phyloP scores from a whole-genome alignment of 2,888 invertebrate genomes.

The Carabus problematicus region DNA sequence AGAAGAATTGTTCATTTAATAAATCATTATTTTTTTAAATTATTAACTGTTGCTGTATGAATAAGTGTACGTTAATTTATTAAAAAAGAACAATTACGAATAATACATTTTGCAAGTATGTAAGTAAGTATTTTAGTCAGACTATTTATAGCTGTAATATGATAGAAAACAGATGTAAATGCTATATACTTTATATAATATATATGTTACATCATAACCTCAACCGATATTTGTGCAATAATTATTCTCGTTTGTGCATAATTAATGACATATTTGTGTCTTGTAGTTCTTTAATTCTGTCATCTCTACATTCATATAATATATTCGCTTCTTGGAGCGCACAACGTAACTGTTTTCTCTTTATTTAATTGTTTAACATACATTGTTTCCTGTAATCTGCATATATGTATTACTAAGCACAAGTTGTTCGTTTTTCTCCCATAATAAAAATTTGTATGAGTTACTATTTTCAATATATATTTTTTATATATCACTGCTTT shows the following conservation, averaged over 20 bases:
- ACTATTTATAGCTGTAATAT: conserved; percentile 13
- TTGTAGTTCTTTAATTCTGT: conserved; percentile 5
- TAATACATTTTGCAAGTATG: conserved; percentile 25
- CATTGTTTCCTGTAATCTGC: conserved; percentile 18
- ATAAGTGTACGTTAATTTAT: conserved; percentile 41
- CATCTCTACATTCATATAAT: conserved; percentile 13
- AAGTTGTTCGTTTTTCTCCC: conserved; percentile 31
- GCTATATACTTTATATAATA: conserved; percentile 34
- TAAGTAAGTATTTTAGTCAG: conserved; percentile 33
- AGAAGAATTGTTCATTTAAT: conserved; percentile 36
- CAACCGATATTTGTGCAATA: conserved; percentile 33
- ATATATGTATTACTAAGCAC: conserved; percentile 35
- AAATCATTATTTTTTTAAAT: conserved; percentile 42
- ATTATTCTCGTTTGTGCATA: conserved; percentile 28
- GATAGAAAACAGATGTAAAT: conserved; percentile 9
- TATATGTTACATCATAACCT: conserved; percentile 31
- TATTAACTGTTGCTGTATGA: conserved; percentile 42
- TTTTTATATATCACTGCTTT: conserved; percentile 1
- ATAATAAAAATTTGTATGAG: conserved; percentile 37
- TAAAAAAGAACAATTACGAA: conserved; percentile 31
- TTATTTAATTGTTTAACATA: no score
- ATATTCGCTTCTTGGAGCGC: conserved; percentile 26
- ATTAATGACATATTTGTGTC: conserved; percentile 20
- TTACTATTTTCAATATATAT: conserved; percentile 15
- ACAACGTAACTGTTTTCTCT: conserved; percentile 5